Percentiles rank a stretch among this genome's conserved stretches.
Conservation (phyloP, 2,888 invertebrate species). For the Panorpa germanica region DNA sequence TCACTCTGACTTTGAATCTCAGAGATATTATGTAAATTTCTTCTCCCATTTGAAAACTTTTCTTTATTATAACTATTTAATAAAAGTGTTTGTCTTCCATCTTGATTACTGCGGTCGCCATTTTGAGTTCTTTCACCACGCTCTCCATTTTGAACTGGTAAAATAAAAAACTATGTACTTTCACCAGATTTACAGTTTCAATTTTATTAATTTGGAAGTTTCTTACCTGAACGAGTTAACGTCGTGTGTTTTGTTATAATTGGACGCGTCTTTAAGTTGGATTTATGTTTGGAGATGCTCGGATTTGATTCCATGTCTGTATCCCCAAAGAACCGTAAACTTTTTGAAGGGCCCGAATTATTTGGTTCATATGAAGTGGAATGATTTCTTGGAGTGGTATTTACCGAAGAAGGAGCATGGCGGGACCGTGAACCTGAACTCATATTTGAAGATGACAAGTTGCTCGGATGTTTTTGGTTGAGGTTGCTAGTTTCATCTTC, state of each 20-base stretch:
- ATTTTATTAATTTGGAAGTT: no score
- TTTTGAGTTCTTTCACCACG: no score
- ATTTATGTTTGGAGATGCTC: conserved; percentile 26
- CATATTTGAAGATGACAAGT: no score
- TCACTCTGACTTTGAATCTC: conserved; percentile 30
- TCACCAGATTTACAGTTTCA: no score
- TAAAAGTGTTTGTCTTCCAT: conserved; percentile 11
- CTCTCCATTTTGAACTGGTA: no score
- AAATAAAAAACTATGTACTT: no score
- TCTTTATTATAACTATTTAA: conserved; percentile 12
- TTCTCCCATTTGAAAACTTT: conserved; percentile 10
- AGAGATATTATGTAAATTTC: conserved; percentile 25
- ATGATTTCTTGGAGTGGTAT: conserved; percentile 30
- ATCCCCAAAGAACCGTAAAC: conserved; percentile 68
- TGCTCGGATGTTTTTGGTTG: conserved; percentile 22
- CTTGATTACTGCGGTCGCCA: no score
- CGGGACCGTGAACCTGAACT: background rate
- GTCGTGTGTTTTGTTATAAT: no score
- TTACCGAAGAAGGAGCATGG: background rate
- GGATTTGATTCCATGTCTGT: conserved; percentile 60
- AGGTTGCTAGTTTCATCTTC: conserved; percentile 31
- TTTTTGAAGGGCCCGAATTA: conserved; percentile 37
- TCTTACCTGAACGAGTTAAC: no score
- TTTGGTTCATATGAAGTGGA: conserved; percentile 25
- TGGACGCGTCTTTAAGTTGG: no score